Evolutionary conservation across 30 jellyfish, hydroid and myxozoan genomes (phyloP), one percentile per base, ranked within the genome.

Genomic region (Sanderia malayensis): DNA sequence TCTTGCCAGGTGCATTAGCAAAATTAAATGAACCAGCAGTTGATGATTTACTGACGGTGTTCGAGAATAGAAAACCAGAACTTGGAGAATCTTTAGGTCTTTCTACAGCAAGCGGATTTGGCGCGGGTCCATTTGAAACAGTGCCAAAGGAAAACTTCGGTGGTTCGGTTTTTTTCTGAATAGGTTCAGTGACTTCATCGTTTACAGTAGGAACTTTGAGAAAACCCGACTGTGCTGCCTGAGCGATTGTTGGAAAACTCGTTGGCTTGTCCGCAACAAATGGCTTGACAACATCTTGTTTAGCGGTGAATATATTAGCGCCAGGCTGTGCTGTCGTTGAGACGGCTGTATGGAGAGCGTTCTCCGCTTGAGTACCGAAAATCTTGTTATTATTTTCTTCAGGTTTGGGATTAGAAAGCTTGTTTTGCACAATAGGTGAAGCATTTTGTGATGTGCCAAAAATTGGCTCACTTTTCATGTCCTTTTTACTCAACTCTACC

Each of bases 171-270:
- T 49, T 71, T 71, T 34, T 59, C 60, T 46, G 22, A 4, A 18
- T 25, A 30, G 20, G 46, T 22, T 44, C 53, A n/a, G n/a, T n/a
- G n/a, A n/a, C n/a, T 0, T 29, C 27, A 19, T 11, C 11, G 26
- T 26, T 44, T 32, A n/a, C 69, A 15, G 58, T 2, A 2, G 94
- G 94, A 2, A 81, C 81, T 71, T 58, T 70, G 7, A 81, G 58
- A 0, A 81, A 34, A 19, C 94, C 94, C n/a, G 80, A 85, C 27
- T 81, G 61, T 31, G 94, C 94, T 1, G 94, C 94, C 13, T 81
- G 75, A 34, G 94, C 94, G 8, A 81, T 81, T 15, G 88, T 44
- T 1, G 66, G 58, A 0, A 3, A 60, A 6, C 37, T 20, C 8
- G 27, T 1, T 31, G 64, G 29, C 55, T 47, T 47, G 45, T 32